Percentiles rank a stretch among this genome's conserved stretches.
phyloP scores from a whole-genome alignment of 2,113 vertebrate species.

The Thermophis baileyi region DNA sequence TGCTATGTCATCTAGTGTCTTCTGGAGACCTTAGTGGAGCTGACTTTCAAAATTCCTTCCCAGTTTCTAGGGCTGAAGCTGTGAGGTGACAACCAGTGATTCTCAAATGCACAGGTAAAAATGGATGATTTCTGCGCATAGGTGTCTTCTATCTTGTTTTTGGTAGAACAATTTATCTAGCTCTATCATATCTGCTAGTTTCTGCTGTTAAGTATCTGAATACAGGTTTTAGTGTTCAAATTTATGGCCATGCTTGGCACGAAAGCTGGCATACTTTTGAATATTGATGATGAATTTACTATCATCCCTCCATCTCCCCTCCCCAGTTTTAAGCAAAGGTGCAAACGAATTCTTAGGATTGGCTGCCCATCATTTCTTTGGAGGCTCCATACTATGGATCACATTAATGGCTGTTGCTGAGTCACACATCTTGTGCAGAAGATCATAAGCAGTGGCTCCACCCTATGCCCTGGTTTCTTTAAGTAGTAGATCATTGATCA shows the following conservation, averaged over 20 bases:
- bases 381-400: neutral
- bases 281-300: neutral
- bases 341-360: neutral
- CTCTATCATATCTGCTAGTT: neutral
- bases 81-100: neutral
- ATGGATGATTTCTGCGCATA: neutral
- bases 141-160: neutral
- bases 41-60: neutral
- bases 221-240: neutral
- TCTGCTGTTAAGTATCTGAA: neutral
- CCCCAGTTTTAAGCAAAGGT: neutral
- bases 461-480: neutral
- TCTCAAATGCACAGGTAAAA: neutral
- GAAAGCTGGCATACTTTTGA: neutral
- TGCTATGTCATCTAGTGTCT: neutral
- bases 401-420: neutral
- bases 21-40: neutral
- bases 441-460: neutral
- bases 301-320: neutral
- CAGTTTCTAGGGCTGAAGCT: neutral
- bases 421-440: neutral
- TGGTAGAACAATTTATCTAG: neutral
- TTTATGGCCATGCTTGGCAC: neutral
- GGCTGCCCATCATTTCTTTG: neutral
- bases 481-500: neutral